Evolutionary conservation across 30 jellyfish, hydroid and myxozoan genomes (phyloP).

Genomic region (Pelagia noctiluca): DNA sequence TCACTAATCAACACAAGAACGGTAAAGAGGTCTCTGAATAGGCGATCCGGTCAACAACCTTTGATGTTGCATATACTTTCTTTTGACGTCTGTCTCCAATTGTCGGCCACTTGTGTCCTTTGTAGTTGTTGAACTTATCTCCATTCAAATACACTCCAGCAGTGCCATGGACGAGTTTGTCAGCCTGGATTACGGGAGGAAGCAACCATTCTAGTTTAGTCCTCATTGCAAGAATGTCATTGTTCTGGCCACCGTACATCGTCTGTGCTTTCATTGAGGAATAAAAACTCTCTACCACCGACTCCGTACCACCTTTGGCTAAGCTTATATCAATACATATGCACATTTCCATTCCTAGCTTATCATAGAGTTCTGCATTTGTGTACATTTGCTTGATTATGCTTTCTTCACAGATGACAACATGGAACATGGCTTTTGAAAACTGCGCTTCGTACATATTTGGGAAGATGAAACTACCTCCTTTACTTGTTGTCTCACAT

Average conservation of each 20-base stretch:
- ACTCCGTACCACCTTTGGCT: slow-evolving; percentile 39
- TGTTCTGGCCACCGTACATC: slow-evolving; percentile 33
- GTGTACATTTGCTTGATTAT: slow-evolving; percentile 9
- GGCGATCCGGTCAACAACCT: neutral
- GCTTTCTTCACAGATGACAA: neutral
- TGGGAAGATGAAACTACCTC: neutral
- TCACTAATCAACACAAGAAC: too few species aligned
- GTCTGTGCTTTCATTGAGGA: slow-evolving; percentile 40
- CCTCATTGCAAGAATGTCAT: slow-evolving; percentile 17
- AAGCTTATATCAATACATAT: slow-evolving; percentile 14
- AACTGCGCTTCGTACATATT: slow-evolving; percentile 1
- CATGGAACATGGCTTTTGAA: neutral
- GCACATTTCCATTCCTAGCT: slow-evolving; percentile 28
- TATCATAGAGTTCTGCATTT: neutral
- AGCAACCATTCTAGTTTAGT: slow-evolving; percentile 37
- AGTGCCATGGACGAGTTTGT: slow-evolving; percentile 25
- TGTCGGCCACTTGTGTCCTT: neutral
- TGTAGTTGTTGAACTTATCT: neutral
- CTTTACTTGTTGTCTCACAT: neutral
- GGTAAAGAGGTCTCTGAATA: neutral
- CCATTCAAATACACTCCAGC: neutral
- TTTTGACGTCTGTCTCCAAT: neutral
- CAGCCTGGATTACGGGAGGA: slow-evolving; percentile 49
- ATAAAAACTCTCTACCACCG: slow-evolving; percentile 28
- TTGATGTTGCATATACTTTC: too few species aligned